Evolutionary conservation across 2,888 invertebrate genomes (phyloP).

Genomic region (Orthosia incerta): DNA sequence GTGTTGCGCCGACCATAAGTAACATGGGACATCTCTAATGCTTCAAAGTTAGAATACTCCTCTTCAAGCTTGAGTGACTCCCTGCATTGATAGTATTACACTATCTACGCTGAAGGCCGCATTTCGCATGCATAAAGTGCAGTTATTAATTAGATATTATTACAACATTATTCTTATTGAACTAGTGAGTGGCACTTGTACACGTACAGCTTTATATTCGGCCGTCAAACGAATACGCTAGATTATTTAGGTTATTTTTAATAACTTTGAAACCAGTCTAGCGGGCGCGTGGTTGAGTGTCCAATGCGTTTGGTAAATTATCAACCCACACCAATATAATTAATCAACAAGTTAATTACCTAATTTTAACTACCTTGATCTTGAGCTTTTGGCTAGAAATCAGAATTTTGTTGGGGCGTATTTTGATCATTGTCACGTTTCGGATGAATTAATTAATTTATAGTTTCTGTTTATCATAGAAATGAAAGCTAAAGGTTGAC

Average conservation of each 20-base stretch:
- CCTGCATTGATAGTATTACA: slow-evolving; percentile 1
- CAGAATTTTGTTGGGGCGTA: background rate
- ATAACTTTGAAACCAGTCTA: slow-evolving; percentile 17
- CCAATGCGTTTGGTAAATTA: background rate
- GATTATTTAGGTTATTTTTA: slow-evolving; percentile 24
- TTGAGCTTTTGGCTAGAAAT: background rate
- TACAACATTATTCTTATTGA: slow-evolving; percentile 20
- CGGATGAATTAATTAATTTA: background rate
- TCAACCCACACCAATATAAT: background rate
- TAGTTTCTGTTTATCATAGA: background rate
- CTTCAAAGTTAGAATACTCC: background rate
- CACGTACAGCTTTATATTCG: slow-evolving; percentile 15
- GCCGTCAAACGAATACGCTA: slow-evolving; percentile 2
- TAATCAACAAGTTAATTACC: background rate
- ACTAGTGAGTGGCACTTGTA: slow-evolving; percentile 19
- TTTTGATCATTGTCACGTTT: background rate
- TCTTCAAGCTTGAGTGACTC: slow-evolving; percentile 4
- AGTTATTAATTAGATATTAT: slow-evolving; percentile 20
- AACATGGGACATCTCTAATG: too few species aligned
- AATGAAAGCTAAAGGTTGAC: background rate
- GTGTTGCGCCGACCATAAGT: too few species aligned
- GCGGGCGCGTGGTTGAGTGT: background rate
- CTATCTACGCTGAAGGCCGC: slow-evolving; percentile 20
- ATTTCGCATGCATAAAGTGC: slow-evolving; percentile 2
- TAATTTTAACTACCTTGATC: background rate